Evolutionary conservation across 2,888 invertebrate species (phyloP), one percentile per base, ranked within the genome.

Genomic region (Hololepta plana): DNA sequence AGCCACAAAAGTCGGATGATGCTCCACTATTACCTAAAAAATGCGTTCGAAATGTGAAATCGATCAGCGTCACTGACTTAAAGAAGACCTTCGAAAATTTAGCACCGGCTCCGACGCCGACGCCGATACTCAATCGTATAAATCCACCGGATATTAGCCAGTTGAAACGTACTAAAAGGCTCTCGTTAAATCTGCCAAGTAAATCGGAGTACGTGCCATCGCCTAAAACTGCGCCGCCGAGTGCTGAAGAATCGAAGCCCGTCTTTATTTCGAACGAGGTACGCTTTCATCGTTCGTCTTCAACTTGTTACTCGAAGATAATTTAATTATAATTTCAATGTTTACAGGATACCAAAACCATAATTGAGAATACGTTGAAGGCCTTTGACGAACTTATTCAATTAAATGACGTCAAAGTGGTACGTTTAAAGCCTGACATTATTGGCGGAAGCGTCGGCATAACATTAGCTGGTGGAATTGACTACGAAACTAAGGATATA

Each of bases 401-500:
- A 8, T 32, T 27, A 23, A 29, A 29, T 8, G 34, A 33, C 10
- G 9, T 38, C 4, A 38, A 35, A 26, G 28, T 38, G 12, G 26
- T 29, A 10, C 6, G 7, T 21, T 27, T 33, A 16, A 31, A 29
- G 13, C 60, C 74, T 30, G 75, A 76, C 42, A 62, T 65, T 35
- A 60, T 67, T 3, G 67, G 68, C 23, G 71, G 80, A 12, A 81
- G 79, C 44, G 74, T 88, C 32, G 88, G 88, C 21, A 75, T 88
- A 32, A 84, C 82, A 22, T 58, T 90, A 39, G 84, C 85, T 26
- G 88, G 88, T 31, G 88, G 88, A 26, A 71, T 73, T 10, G 88
- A 90, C 50, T 87, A 85, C 49, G 88, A 88, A 61, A 74, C 77
- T 43, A 88, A 85, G 59, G 84, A 85, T 53, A 84, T 88, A 36